Conservation (phyloP, 2,797 vertebrate species). For the Mormyrus proboscirostris region DNA sequence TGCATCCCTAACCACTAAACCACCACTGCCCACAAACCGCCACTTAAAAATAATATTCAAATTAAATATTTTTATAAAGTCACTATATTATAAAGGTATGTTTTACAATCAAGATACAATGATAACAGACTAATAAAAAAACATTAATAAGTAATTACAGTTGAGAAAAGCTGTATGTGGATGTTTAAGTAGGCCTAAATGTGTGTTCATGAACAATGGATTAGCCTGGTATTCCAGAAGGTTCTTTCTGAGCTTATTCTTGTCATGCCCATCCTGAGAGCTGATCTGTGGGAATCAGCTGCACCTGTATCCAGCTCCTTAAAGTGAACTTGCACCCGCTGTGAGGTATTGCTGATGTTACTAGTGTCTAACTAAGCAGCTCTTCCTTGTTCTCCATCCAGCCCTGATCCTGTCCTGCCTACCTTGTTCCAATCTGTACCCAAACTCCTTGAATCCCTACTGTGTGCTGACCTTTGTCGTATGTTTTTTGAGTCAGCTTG, state of each 20-base stretch:
- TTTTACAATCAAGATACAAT: background rate
- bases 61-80: background rate
- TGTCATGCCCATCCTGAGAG: background rate
- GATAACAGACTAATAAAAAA: background rate
- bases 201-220: background rate
- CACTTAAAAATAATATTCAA: background rate
- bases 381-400: background rate
- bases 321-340: background rate
- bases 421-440: background rate
- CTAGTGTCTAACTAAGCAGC: background rate
- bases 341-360: background rate
- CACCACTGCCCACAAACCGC: too few species aligned
- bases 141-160: background rate
- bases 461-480: background rate
- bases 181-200: background rate
- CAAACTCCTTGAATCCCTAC: background rate
- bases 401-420: background rate
- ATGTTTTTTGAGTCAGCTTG: background rate
- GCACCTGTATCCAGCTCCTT: background rate
- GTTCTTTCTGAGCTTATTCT: background rate
- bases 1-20: too few species aligned
- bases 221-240: background rate
- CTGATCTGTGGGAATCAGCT: background rate
- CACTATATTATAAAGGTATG: background rate
- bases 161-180: background rate